These are phyloP conservation scores for Eupithecia subumbrata DNA, from an alignment of 2,888 invertebrate genomes.

Conservation along the genomic window DNA sequence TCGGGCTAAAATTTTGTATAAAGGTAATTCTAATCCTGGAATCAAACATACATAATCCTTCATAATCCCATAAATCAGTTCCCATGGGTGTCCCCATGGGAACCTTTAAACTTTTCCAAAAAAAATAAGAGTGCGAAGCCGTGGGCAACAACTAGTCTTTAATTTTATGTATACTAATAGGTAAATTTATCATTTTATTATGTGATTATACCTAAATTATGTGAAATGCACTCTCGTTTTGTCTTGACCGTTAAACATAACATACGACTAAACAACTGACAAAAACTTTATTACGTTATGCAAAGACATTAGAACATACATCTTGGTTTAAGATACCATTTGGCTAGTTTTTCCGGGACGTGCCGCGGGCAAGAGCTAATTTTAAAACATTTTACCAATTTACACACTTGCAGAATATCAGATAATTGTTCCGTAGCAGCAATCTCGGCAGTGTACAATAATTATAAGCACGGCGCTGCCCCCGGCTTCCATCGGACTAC, in stretches of 20 bases:
- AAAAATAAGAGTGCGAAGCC: too few species aligned
- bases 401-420: constrained; percentile 12
- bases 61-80: too few species aligned
- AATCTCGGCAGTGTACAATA: constrained; percentile 35
- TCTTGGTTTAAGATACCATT: not conserved
- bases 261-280: too few species aligned
- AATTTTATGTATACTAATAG: too few species aligned
- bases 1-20: too few species aligned
- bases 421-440: constrained; percentile 23
- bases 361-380: not conserved
- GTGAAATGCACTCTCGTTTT: not conserved
- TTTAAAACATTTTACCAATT: constrained; percentile 14
- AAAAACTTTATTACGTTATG: not conserved
- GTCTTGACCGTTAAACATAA: not conserved
- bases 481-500: constrained; percentile 45
- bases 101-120: too few species aligned
- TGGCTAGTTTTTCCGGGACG: not conserved
- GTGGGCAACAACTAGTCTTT: too few species aligned
- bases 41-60: too few species aligned
- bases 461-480: constrained; percentile 39
- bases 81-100: too few species aligned
- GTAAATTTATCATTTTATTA: not conserved
- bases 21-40: too few species aligned
- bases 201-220: not conserved
- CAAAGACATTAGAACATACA: not conserved